Base-by-base conservation (phyloP, 2,888 invertebrate species). In the Resseliella maxima region DNA sequence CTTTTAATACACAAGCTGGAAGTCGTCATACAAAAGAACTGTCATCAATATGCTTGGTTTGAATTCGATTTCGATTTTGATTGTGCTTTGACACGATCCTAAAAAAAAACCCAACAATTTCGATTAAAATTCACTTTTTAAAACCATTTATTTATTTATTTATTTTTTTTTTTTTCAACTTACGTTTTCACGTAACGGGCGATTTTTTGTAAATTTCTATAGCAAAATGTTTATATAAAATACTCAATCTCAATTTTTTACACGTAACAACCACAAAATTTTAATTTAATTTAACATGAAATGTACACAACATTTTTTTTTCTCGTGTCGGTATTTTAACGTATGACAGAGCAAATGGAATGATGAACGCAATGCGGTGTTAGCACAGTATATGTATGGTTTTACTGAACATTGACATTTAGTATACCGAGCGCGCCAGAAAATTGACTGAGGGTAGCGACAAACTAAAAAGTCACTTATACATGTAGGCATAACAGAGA, bases 321-420 rank as follows among this genome's bases (percentile, higher is more conserved):
- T 41, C 41, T 41, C 41, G 41, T 41, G 5, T 41, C 41, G 41
- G 5, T 41, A 8, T 5, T 41, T 41, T 5, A 8, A 8, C 15
- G 46, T 50, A 31, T 72, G 72, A 72, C 35, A 72, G 72, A 2
- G 2, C 24, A 59, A 72, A 59, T 24, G 15, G 15, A 31, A 72
- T 72, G 72, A 72, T 18, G 72, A 72, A 35, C n/a, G n/a, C 72
- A 72, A 72, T 72, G 72, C 72, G 72, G 72, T 72, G 72, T 72
- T 72, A 31, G 72, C n/a, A 31, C 31, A 31, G 31, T 10, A 35
- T 31, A 72, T 59, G 59, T 59, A 72, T 72, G 35, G 27, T 2
- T 8, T 50, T 59, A 24, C 31, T 31, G 15, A 72, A 72, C 2
- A n/a, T n/a, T 72, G 31, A 72, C 59, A 72, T 10, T 8, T 24